Evolutionary conservation across 2,797 vertebrate species (phyloP), one percentile per base, ranked within the genome.

Genomic region (Poecile montanus): DNA sequence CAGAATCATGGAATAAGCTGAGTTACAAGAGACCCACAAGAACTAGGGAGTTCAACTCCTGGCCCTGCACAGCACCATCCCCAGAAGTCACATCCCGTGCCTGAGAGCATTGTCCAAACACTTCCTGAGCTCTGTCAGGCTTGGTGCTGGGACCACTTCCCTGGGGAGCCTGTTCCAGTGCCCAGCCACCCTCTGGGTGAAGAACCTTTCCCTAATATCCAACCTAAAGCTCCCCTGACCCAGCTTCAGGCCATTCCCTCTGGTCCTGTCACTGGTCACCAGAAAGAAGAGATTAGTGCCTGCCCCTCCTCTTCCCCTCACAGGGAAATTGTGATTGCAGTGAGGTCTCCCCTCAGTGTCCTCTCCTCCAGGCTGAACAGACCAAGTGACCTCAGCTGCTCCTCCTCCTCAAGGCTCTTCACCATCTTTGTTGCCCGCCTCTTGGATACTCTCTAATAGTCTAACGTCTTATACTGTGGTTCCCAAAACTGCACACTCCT

Each of bases 101-200:
- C 34, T 29, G 47, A 22, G 16, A 76, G 56, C 29, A 4, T 20
- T 76, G n/a, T n/a, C 16, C 47, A 61, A 40, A 54, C 0, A 0
- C 11, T n/a, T 61, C 19, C 1, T 34, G 40, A 76, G 1, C 40
- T 76, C 56, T 77, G 48, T 3, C 56, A 34, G n/a, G n/a, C 2
- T 47, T 54, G 11, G 16, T 40, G n/a, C 29, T 76, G n/a, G 2
- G 29, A 30, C 23, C 48, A 40, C 20, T 21, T 5, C 29, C 29
- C 25, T 40, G n/a, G 19, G 16, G 16, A 68, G 54, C 29, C 61
- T n/a, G 13, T n/a, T 76, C n/a, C 47, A 76, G 40, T 26, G 51
- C 47, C 19, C 38, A 45, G 1, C 7, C n/a, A 29, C 1, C 9
- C 29, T 36, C 47, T 71, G 40, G n/a, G 18, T 54, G 29, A 54